Percentiles rank a stretch among this genome's conserved stretches.
phyloP scores from a whole-genome alignment of 1,140 invertebrate species.

The Drosophila grimshawi region DNA sequence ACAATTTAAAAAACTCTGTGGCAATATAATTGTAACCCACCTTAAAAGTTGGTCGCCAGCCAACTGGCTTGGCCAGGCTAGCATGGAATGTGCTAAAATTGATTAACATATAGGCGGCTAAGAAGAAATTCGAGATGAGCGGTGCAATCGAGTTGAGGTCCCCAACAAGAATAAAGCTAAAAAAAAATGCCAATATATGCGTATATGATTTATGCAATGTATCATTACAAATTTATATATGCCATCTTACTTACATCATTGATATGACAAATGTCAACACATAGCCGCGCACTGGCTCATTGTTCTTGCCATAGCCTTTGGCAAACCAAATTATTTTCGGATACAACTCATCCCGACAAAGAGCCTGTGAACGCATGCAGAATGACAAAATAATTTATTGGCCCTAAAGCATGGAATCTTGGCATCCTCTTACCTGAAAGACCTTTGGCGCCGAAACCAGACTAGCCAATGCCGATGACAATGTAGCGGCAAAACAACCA shows the following conservation, averaged over 20 bases:
- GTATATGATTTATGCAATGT: neutral
- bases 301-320: slow-evolving; percentile 95
- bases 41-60: slow-evolving; percentile 95
- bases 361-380: slow-evolving; percentile 86
- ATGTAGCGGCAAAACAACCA: slow-evolving; percentile 97
- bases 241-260: slow-evolving; percentile 89
- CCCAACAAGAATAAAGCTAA: slow-evolving; percentile 87
- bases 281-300: slow-evolving; percentile 97
- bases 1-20: neutral
- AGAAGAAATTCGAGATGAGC: slow-evolving; percentile 98
- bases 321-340: slow-evolving; percentile 96
- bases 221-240: neutral
- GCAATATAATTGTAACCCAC: slow-evolving; percentile 80
- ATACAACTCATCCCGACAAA: slow-evolving; percentile 98
- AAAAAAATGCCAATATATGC: slow-evolving; percentile 15
- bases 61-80: slow-evolving; percentile 92
- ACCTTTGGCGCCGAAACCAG: slow-evolving; percentile 98
- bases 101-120: slow-evolving; percentile 98
- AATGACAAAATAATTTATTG: neutral
- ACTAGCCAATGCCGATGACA: slow-evolving; percentile 97
- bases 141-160: slow-evolving; percentile 97
- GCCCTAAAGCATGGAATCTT: neutral
- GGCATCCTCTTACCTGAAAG: slow-evolving; percentile 87
- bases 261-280: slow-evolving; percentile 96
- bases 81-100: slow-evolving; percentile 99